These are phyloP conservation scores for Drosophila saltans DNA, from an alignment of 1,140 invertebrate genomes.

Conservation along the genomic window DNA sequence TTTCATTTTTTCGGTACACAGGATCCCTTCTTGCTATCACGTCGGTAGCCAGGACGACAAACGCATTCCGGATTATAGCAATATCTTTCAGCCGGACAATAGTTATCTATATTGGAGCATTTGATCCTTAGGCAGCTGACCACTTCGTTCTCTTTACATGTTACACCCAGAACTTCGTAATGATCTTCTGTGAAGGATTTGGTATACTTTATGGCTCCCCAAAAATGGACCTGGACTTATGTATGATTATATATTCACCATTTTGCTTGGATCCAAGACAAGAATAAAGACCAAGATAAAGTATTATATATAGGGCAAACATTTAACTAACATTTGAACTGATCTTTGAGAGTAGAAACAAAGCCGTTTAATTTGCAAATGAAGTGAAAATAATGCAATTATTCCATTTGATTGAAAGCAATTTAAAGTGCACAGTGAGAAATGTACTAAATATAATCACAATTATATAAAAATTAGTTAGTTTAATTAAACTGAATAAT, in stretches of 20 bases:
- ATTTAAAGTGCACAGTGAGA: background rate
- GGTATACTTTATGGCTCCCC: background rate
- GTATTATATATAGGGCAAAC: too few relatives aligned
- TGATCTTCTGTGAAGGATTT: slow-evolving; percentile 17
- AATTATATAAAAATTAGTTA: too few relatives aligned
- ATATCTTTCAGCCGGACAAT: slow-evolving; percentile 43
- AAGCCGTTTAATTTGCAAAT: background rate
- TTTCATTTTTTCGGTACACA: slow-evolving; percentile 40
- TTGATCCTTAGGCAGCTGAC: slow-evolving; percentile 55
- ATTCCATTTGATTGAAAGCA: background rate
- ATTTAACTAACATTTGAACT: too few relatives aligned
- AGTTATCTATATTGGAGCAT: slow-evolving; percentile 9
- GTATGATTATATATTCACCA: too few relatives aligned
- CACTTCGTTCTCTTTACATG: slow-evolving; percentile 39
- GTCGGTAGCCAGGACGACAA: slow-evolving; percentile 50
- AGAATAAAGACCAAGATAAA: too few relatives aligned
- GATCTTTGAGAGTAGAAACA: too few relatives aligned
- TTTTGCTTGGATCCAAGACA: too few relatives aligned
- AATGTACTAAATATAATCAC: background rate
- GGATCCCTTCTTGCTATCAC: background rate
- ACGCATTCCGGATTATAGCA: slow-evolving; percentile 61
- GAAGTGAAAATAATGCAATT: background rate
- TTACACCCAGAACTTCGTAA: slow-evolving; percentile 45
- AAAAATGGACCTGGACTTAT: too few relatives aligned
- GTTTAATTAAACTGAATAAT: too few relatives aligned